A percentile compares a stretch with the other conserved stretches of the same genome.
phyloP scores from a whole-genome alignment of 64 coral and sea anemone genomes.

The Montipora efflorescens region DNA sequence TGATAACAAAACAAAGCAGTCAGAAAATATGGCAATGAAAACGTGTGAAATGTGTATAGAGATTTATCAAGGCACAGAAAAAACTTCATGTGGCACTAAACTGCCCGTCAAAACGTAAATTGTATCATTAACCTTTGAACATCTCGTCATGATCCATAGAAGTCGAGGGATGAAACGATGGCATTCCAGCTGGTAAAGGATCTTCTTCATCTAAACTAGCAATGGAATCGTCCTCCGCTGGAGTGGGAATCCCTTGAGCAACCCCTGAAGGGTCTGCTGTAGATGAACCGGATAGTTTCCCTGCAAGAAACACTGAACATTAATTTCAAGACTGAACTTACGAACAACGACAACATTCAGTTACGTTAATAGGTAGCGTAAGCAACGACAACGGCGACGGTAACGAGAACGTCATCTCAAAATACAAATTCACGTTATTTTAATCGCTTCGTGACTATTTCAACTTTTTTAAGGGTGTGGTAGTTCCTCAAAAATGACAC shows the following conservation, averaged over 20 bases:
- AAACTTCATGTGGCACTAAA: too few relatives aligned
- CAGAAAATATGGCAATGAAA: too few relatives aligned
- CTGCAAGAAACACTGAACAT: neutral
- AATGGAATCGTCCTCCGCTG: constrained; percentile 22
- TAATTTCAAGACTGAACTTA: neutral
- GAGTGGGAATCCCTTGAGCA: neutral
- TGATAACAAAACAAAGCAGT: too few relatives aligned
- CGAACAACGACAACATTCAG: neutral
- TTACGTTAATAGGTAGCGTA: too few relatives aligned
- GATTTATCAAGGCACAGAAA: too few relatives aligned
- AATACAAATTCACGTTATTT: too few relatives aligned
- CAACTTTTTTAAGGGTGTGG: too few relatives aligned
- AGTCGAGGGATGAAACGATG: constrained; percentile 51
- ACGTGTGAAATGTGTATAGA: too few relatives aligned
- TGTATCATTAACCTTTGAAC: constrained; percentile 79
- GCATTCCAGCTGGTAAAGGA: constrained; percentile 37
- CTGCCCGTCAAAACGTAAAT: neutral
- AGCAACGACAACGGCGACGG: too few relatives aligned
- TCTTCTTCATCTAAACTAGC: constrained; percentile 49
- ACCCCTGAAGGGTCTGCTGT: constrained; percentile 4
- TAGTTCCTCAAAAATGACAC: too few relatives aligned
- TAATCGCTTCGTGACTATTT: too few relatives aligned
- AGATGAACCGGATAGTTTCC: neutral
- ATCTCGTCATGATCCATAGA: constrained; percentile 67
- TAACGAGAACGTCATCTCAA: too few relatives aligned